Conservation (phyloP, 2,888 invertebrate species). For the Habrosyne pyritoides region DNA sequence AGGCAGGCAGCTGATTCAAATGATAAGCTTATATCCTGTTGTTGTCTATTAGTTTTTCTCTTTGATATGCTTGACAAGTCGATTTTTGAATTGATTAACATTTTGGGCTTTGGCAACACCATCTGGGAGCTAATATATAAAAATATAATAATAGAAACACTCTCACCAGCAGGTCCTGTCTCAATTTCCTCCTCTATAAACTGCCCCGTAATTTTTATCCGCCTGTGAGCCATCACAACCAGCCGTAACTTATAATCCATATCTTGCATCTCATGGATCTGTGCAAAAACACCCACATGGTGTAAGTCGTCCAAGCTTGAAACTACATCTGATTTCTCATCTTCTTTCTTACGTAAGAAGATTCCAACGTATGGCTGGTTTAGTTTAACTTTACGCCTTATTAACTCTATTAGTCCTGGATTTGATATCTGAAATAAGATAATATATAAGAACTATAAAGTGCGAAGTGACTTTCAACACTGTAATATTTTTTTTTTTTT, state of each 20-base stretch:
- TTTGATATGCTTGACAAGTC: too few relatives aligned
- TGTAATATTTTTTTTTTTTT: too few relatives aligned
- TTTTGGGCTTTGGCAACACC: too few relatives aligned
- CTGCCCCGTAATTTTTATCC: slow-evolving; percentile 92
- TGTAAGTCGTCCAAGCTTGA: slow-evolving; percentile 93
- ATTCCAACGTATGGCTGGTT: slow-evolving; percentile 99
- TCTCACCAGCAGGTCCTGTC: slow-evolving; percentile 79
- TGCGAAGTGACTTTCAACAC: too few relatives aligned
- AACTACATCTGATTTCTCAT: slow-evolving; percentile 94
- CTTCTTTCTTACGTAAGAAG: slow-evolving; percentile 96
- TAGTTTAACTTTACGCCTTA: slow-evolving; percentile 96
- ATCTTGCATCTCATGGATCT: slow-evolving; percentile 98
- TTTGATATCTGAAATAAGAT: slow-evolving; percentile 88
- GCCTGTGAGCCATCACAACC: slow-evolving; percentile 97
- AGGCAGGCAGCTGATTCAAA: too few relatives aligned
- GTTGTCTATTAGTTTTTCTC: too few relatives aligned
- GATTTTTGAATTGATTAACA: too few relatives aligned
- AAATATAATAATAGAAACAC: slow-evolving; percentile 2
- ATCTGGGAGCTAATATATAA: too few relatives aligned
- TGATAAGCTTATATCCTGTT: too few relatives aligned
- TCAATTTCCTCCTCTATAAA: slow-evolving; percentile 89
- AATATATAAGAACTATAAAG: not conserved
- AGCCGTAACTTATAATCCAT: slow-evolving; percentile 94
- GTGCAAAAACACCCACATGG: slow-evolving; percentile 96
- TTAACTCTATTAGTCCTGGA: slow-evolving; percentile 92